Conservation (phyloP, 2,888 invertebrate genomes). For the Teleiodes luculella region DNA sequence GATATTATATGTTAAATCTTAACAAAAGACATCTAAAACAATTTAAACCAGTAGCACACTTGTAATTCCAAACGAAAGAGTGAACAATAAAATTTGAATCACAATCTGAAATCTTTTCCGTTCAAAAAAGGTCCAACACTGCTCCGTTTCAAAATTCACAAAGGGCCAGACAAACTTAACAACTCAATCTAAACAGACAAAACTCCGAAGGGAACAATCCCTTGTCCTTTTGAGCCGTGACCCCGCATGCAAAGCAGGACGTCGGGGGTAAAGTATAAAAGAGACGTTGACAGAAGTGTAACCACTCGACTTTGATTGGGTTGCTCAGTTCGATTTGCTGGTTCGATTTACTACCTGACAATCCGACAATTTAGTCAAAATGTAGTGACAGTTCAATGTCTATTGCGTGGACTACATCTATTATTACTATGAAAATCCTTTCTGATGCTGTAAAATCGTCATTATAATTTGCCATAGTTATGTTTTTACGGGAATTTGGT, state of each 20-base stretch:
- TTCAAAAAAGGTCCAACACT: background rate
- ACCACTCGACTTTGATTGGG: slow-evolving; percentile 19
- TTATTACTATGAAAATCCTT: too few relatives aligned
- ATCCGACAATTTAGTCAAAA: too few relatives aligned
- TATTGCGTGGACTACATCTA: too few relatives aligned
- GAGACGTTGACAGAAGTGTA: slow-evolving; percentile 26
- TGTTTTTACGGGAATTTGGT: too few relatives aligned
- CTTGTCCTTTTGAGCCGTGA: slow-evolving; percentile 49
- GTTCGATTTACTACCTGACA: slow-evolving; percentile 9
- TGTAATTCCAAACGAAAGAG: background rate
- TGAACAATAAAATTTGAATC: background rate
- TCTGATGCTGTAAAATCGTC: too few relatives aligned
- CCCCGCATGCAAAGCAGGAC: slow-evolving; percentile 42
- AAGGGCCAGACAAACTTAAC: slow-evolving; percentile 6
- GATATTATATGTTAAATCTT: too few relatives aligned
- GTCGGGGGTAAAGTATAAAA: background rate
- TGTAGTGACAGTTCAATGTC: too few relatives aligned
- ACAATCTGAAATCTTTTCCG: background rate
- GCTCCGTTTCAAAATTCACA: slow-evolving; percentile 2
- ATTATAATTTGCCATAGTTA: too few relatives aligned
- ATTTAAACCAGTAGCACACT: too few relatives aligned
- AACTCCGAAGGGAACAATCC: slow-evolving; percentile 25
- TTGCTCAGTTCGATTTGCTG: slow-evolving; percentile 13
- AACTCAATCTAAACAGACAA: slow-evolving; percentile 6
- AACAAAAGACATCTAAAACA: too few relatives aligned